Percentiles rank a stretch among this genome's conserved stretches.
phyloP scores from a whole-genome alignment of 2,797 vertebrate genomes.

The Denticeps clupeoides region DNA sequence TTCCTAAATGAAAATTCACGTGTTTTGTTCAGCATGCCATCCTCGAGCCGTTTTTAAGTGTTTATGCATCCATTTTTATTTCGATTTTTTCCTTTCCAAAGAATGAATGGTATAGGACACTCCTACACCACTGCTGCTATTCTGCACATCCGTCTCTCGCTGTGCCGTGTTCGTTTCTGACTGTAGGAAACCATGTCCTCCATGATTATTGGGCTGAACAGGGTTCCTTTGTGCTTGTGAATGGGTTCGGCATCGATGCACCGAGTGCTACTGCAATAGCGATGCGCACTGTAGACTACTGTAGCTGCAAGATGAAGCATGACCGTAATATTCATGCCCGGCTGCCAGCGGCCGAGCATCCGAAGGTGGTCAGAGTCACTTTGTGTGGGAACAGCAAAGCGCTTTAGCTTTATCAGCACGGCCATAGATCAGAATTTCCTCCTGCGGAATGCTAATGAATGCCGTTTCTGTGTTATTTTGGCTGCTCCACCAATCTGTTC shows the following conservation, averaged over 20 bases:
- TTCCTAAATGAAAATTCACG: too few species aligned
- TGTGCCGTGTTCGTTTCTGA: neutral
- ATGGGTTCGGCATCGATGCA: neutral
- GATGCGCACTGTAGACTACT: too few species aligned
- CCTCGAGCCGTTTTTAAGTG: too few species aligned
- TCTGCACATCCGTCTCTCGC: too few species aligned
- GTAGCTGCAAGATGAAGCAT: too few species aligned
- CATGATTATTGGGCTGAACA: neutral
- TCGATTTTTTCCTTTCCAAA: too few species aligned
- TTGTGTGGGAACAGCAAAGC: neutral
- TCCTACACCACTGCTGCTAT: slow-evolving; percentile 14
- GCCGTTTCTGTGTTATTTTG: neutral
- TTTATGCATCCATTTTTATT: slow-evolving; percentile 13
- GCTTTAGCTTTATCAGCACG: neutral
- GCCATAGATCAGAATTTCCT: neutral
- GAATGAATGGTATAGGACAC: too few species aligned
- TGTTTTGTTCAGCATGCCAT: too few species aligned
- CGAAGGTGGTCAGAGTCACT: neutral
- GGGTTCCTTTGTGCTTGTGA: neutral
- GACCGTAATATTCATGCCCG: too few species aligned
- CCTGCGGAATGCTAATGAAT: neutral
- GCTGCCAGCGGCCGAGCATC: too few species aligned
- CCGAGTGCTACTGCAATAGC: too few species aligned
- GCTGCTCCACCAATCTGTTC: neutral
- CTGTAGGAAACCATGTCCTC: neutral